A percentile compares a stretch with the other conserved stretches of the same genome.
phyloP scores from a whole-genome alignment of 2,113 vertebrate species.

The Paedocypris sp. region DNA sequence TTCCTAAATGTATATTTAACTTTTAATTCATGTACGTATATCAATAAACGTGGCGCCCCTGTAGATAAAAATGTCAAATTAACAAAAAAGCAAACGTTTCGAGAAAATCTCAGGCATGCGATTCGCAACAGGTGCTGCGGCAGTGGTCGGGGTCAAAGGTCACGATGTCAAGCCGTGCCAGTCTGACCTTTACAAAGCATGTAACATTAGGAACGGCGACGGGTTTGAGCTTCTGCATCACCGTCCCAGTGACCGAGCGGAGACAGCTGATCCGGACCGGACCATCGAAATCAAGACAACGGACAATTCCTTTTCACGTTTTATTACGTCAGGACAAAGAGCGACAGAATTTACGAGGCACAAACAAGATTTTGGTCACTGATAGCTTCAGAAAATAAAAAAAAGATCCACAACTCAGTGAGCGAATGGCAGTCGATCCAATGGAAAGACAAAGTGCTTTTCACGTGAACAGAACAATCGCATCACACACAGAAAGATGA shows the following conservation, averaged over 20 bases:
- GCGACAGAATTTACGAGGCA: constrained; percentile 6
- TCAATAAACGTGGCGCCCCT: too few species aligned
- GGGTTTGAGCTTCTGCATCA: too few species aligned
- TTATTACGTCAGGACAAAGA: background rate
- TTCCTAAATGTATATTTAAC: too few species aligned
- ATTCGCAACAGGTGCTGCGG: background rate
- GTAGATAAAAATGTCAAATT: too few species aligned
- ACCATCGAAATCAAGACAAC: background rate
- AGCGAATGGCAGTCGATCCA: background rate
- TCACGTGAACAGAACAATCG: background rate
- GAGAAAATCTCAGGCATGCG: background rate
- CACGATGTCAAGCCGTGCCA: background rate
- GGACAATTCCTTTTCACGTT: background rate
- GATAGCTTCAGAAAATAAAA: background rate
- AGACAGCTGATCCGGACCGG: background rate
- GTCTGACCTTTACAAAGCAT: background rate
- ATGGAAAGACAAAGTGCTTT: background rate
- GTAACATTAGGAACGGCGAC: too few species aligned
- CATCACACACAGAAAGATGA: background rate
- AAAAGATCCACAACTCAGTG: background rate
- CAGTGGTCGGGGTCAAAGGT: background rate
- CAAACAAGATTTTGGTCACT: constrained; percentile 1
- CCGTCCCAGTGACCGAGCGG: background rate
- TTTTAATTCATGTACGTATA: too few species aligned
- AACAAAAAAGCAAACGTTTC: too few species aligned